Evolutionary conservation across 2,113 vertebrate species (phyloP), one percentile per base, ranked within the genome.

Genomic region (Gopherus evgoodei): DNA sequence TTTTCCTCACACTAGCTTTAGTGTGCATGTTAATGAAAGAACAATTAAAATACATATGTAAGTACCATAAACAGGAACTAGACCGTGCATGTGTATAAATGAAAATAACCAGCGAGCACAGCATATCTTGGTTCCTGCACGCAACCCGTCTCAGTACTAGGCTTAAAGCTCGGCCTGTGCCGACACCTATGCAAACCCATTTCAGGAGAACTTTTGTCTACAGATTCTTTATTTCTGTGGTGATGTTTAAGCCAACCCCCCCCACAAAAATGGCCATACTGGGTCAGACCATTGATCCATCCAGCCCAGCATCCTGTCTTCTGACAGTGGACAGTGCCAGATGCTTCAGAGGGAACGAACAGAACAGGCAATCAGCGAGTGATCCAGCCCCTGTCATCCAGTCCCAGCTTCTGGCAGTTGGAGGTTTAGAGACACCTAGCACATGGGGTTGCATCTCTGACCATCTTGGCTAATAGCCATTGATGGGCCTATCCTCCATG

Each of bases 1-100:
- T 90, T 56, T 91, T 89, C 90, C 92, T 86, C 78, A 78, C 78
- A 59, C 69, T n/a, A 54, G n/a, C 85, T 65, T 25, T 91, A 22
- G 91, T 87, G 38, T 87, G 65, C 44, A 91, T 85, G 87, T 44
- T 21, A 38, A 22, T 72, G 19, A 69, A 69, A 69, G 62, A n/a
- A n/a, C 62, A 69, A 69, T 19, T n/a, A 59, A 69, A 56, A n/a
- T 1, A 8, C 62, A 53, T 57, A 0, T 90, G 90, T 79, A 84
- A 90, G 29, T 78, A 24, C 49, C 27, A 21, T 8, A 47, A 14
- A 27, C 69, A 79, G 65, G 65, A 57, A 76, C 44, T 31, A 86
- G 50, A 50, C 72, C 2, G 0, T 81, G 85, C 42, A 12, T 49
- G 65, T 72, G n/a, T 72, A 11, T 21, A 72, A 72, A 38, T 72